Evolutionary conservation across 2,797 vertebrate species (phyloP), one percentile per base, ranked within the genome.

Genomic region (Siniperca scherzeri): DNA sequence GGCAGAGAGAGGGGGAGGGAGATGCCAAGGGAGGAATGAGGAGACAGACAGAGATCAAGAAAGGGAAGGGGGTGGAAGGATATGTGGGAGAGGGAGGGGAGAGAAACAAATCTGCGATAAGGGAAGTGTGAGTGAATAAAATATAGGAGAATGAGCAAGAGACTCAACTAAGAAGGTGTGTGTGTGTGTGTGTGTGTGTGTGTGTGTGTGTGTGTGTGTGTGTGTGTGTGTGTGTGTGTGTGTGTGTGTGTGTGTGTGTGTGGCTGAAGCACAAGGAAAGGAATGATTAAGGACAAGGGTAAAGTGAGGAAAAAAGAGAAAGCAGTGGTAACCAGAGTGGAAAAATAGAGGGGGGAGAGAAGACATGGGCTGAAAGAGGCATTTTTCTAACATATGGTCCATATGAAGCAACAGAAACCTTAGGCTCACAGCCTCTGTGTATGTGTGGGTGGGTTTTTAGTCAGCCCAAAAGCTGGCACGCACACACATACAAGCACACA

Each of bases 41-140:
- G 66, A 84, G 83, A 80, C 67, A 81, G 77, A 81, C 44, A 80
- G 72, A 85, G 60, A 78, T 70, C 1, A 17, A 86, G 79, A 61
- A 66, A 67, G 19, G 78, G 60, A 78, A 82, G 60, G 71, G 77
- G 40, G 78, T 61, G 70, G 76, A 69, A 80, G 74, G 16, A 57
- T 57, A 61, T 30, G 69, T 72, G 60, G 48, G 65, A 42, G 73
- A 80, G 27, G 17, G 60, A 61, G 55, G 67, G 42, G 36, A 74
- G 30, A 42, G 53, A 80, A 73, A 76, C 48, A 57, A 80, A 46
- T 52, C 44, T 52, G 66, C 2, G 1, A 80, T 77, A 38, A 82
- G 70, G 56, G 21, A 81, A 70, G 21, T 69, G 44, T 70, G 55
- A 52, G 66, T 48, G 65, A 61, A 65, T 81, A 62, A 77, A 72